Evolutionary conservation across 2,888 invertebrate species (phyloP).

Genomic region (Troides helena): DNA sequence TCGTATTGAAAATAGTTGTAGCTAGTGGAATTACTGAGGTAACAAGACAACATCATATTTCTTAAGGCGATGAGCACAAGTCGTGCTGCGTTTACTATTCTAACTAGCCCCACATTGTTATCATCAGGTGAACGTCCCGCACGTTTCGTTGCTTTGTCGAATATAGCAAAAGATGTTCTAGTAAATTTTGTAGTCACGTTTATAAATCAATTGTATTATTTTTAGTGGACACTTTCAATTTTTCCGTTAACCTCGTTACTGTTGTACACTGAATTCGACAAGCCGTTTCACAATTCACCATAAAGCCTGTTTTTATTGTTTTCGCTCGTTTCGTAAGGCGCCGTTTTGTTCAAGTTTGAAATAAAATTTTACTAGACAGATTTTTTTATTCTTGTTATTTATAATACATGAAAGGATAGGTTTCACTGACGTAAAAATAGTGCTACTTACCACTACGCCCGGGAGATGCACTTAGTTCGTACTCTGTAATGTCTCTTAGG

Average conservation of each 20-base stretch:
- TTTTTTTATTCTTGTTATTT: neutral
- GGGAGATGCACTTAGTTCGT: slow-evolving; percentile 8
- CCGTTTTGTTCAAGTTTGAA: neutral
- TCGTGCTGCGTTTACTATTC: no score
- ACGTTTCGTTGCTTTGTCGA: neutral
- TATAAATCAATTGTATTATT: neutral
- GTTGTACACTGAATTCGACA: slow-evolving; percentile 9
- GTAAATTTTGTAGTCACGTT: neutral
- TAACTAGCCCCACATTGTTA: no score
- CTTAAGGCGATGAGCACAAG: no score
- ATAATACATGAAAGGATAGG: neutral
- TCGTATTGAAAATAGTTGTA: no score
- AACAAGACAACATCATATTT: no score
- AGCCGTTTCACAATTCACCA: slow-evolving; percentile 17
- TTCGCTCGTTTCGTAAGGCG: slow-evolving; percentile 11
- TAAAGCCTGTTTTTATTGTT: slow-evolving; percentile 15
- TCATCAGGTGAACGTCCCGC: no score
- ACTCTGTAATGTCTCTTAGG: slow-evolving; percentile 6
- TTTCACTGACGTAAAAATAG: slow-evolving; percentile 3
- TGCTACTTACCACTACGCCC: slow-evolving; percentile 1
- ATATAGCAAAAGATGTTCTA: neutral
- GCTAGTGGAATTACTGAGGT: no score
- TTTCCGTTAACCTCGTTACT: slow-evolving; percentile 15
- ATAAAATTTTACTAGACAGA: neutral
- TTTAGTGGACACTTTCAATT: slow-evolving; percentile 15